Base-by-base conservation (phyloP, 2,113 vertebrate species). In the Podarcis cretensis region DNA sequence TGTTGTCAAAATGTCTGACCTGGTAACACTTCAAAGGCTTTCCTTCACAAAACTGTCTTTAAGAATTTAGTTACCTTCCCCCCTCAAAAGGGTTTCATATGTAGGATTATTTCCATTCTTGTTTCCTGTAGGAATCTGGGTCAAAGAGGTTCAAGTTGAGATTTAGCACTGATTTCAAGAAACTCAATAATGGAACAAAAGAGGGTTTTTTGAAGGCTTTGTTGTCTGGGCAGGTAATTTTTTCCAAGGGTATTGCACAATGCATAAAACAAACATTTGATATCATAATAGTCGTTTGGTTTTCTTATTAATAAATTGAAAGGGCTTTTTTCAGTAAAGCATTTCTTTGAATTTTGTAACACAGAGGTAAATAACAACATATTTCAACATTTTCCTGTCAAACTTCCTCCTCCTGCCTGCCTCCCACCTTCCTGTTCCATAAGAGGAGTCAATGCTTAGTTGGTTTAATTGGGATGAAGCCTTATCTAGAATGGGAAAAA, bases 101-200 rank as follows among this genome's bases (percentile, higher is more conserved):
- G 79, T 87, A 90, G 75, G 89, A 88, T 87, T 92, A 89, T 27
- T 91, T 93, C 76, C 69, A 92, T 89, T 96, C 96, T 96, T 94
- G 84, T 94, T 79, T 84, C 90, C 96, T 96, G 96, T 96, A 87
- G 94, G 95, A 95, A 96, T 96, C 90, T 96, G 89, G 95, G 95
- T 95, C 96, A 92, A 96, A 95, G 95, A 95, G 94, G 93, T 96
- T 91, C 90, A 93, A 92, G 95, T 97, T 97, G 97, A 96, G 97
- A 94, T 96, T 96, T 95, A 96, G 96, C 92, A 93, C 87, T 90
- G 94, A 90, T 94, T 92, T 94, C 90, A 59, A 92, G 93, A 95
- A 97, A 95, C 75, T 89, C 95, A 96, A 95, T 97, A 95, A 96
- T 93, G 73, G 90, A 97, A 98, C 94, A 98, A 97, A 98, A 96